Percentiles rank a stretch among this genome's conserved stretches.
Evolutionary conservation across 2,113 vertebrate species (phyloP).

Genomic region (Esox niger): DNA sequence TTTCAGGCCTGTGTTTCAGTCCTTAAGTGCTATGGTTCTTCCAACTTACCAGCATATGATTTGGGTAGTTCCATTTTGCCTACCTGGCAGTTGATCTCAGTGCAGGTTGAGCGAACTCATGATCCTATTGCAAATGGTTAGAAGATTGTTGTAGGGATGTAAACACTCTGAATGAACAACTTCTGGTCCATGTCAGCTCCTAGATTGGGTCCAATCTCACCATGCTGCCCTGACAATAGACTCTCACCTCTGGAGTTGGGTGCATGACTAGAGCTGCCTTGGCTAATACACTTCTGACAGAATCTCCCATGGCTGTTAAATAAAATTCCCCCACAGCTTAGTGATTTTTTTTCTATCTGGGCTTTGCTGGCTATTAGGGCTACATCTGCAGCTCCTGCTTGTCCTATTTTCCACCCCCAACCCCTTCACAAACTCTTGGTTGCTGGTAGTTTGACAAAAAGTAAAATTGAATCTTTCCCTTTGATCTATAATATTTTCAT

Average conservation of each 20-base stretch:
- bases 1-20: too few relatives aligned
- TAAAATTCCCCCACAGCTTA: conserved; percentile 28
- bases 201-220: conserved; percentile 34
- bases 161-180: neutral
- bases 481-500: conserved; percentile 23
- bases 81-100: too few relatives aligned
- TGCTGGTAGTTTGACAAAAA: conserved; percentile 8
- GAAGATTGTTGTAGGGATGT: conserved; percentile 17
- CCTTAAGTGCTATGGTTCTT: too few relatives aligned
- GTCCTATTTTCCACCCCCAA: neutral
- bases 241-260: conserved; percentile 35
- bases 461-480: conserved; percentile 27
- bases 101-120: too few relatives aligned
- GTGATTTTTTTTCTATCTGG: conserved; percentile 24
- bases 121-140: too few relatives aligned
- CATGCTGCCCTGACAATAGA: conserved; percentile 45
- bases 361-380: conserved; percentile 3
- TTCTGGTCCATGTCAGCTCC: conserved; percentile 22
- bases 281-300: conserved; percentile 33
- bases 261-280: conserved; percentile 6
- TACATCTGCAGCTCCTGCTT: neutral
- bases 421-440: neutral
- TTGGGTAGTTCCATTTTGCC: too few relatives aligned
- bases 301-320: conserved; percentile 20
- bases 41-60: too few relatives aligned